phyloP scores from a whole-genome alignment of 2,888 invertebrate genomes.

The Eustalomyia histrio region DNA sequence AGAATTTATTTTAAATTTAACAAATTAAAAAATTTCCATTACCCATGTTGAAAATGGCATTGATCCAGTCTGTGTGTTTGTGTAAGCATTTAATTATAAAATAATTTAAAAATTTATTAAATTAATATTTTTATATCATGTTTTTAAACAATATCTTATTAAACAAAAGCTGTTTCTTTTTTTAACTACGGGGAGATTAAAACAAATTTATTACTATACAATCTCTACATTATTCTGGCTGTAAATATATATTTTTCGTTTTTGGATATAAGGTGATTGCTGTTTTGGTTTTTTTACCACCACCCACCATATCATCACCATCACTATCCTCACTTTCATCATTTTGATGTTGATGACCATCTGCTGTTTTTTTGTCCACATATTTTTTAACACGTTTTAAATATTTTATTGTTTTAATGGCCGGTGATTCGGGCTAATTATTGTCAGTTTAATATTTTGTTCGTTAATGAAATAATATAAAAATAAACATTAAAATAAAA shows the following conservation, averaged over 20 bases:
- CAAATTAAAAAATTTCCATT: conserved; percentile 68
- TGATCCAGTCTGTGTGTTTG: conserved; percentile 83
- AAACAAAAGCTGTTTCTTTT: neutral
- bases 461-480: conserved; percentile 7
- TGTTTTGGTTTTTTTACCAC: neutral
- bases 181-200: conserved; percentile 17
- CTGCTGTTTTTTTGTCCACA: conserved; percentile 78
- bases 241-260: conserved; percentile 5
- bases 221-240: neutral
- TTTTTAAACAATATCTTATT: conserved; percentile 23
- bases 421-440: conserved; percentile 77
- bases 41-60: conserved; percentile 88
- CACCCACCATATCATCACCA: conserved; percentile 86
- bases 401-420: conserved; percentile 79
- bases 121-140: conserved; percentile 10
- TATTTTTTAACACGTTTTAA: conserved; percentile 79
- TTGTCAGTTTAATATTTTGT: conserved; percentile 32
- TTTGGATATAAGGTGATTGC: neutral
- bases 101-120: conserved; percentile 14
- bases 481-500: neutral
- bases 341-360: conserved; percentile 72
- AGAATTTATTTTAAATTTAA: conserved; percentile 7
- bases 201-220: conserved; percentile 8
- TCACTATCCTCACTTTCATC: conserved; percentile 81
- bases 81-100: conserved; percentile 56